A percentile compares a stretch with the other conserved stretches of the same genome.
These are phyloP conservation scores for Mongoloraphidia duomilia DNA, from an alignment of 2,888 invertebrate species.

Conservation along the genomic window DNA sequence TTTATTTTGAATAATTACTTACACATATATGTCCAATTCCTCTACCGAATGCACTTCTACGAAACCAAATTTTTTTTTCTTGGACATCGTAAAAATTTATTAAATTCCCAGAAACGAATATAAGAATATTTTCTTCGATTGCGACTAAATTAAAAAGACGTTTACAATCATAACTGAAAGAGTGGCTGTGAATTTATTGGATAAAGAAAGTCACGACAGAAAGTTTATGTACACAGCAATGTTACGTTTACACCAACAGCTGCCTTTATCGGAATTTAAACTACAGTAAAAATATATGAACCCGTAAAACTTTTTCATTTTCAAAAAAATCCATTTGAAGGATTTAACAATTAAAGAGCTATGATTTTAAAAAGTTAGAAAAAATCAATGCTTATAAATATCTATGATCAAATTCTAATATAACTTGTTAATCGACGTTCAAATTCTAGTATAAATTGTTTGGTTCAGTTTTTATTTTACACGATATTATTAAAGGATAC, in stretches of 20 bases:
- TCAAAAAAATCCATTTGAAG: background rate
- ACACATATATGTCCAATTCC: slow-evolving; percentile 72
- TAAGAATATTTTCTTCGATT: slow-evolving; percentile 55
- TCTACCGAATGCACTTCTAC: slow-evolving; percentile 60
- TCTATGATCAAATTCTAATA: too few species aligned
- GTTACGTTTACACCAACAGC: slow-evolving; percentile 3
- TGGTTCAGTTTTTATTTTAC: background rate
- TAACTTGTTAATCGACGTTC: too few species aligned
- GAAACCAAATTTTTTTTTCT: slow-evolving; percentile 50
- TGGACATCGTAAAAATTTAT: slow-evolving; percentile 59
- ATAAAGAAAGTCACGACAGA: slow-evolving; percentile 11
- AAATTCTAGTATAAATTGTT: background rate
- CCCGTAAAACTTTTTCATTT: background rate
- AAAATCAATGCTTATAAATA: too few species aligned
- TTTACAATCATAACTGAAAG: slow-evolving; percentile 75
- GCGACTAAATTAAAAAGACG: slow-evolving; percentile 67
- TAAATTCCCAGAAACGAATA: slow-evolving; percentile 71
- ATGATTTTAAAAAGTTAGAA: too few species aligned
- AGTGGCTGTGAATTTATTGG: slow-evolving; percentile 41
- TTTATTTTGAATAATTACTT: slow-evolving; percentile 18
- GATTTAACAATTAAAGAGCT: background rate
- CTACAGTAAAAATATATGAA: too few species aligned
- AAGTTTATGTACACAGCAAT: too few species aligned
- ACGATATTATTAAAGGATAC: slow-evolving; percentile 40
- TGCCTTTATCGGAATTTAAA: background rate